These are phyloP conservation scores for Paedocypris micromegethes DNA, from an alignment of 2,797 vertebrate species.

Conservation along the genomic window DNA sequence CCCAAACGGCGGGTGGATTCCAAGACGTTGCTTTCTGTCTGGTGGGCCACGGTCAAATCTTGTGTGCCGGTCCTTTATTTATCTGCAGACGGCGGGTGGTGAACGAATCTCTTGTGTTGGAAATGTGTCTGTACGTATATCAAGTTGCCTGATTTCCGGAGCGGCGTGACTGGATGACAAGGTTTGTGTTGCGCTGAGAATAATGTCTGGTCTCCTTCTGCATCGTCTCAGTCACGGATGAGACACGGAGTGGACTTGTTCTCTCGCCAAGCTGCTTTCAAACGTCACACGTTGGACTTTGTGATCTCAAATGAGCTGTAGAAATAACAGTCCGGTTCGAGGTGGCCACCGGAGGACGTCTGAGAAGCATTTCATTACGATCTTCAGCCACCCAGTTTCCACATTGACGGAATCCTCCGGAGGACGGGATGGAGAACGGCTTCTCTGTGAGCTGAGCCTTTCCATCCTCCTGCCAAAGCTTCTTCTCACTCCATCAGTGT, in stretches of 20 bases:
- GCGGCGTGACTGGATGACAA: conserved; percentile 41
- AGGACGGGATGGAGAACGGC: conserved; percentile 37
- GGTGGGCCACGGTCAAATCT: conserved; percentile 29
- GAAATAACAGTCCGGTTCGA: conserved; percentile 17
- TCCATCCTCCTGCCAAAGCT: conserved; percentile 42
- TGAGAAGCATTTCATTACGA: conserved; percentile 35
- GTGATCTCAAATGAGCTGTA: conserved; percentile 20
- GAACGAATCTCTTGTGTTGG: conserved; percentile 49
- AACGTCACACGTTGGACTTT: conserved; percentile 2
- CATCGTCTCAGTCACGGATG: conserved; percentile 44
- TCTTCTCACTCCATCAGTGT: conserved; percentile 47
- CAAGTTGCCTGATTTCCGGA: conserved; percentile 39
- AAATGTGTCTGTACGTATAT: conserved; percentile 43
- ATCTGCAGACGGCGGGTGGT: conserved; percentile 30
- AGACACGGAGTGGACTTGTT: conserved; percentile 22
- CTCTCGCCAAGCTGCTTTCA: conserved; percentile 27
- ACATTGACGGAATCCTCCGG: conserved; percentile 42
- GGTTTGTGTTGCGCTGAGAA: conserved; percentile 44
- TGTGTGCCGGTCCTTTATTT: conserved; percentile 43
- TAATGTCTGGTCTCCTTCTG: conserved; percentile 45
- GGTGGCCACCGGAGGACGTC: conserved; percentile 13
- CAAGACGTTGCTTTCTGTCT: conserved; percentile 42
- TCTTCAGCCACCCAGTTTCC: conserved; percentile 39
- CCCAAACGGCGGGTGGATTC: conserved; percentile 7
- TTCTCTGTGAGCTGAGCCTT: conserved; percentile 38